phyloP scores from a whole-genome alignment of 2,113 vertebrate genomes.

The Chionis minor region DNA sequence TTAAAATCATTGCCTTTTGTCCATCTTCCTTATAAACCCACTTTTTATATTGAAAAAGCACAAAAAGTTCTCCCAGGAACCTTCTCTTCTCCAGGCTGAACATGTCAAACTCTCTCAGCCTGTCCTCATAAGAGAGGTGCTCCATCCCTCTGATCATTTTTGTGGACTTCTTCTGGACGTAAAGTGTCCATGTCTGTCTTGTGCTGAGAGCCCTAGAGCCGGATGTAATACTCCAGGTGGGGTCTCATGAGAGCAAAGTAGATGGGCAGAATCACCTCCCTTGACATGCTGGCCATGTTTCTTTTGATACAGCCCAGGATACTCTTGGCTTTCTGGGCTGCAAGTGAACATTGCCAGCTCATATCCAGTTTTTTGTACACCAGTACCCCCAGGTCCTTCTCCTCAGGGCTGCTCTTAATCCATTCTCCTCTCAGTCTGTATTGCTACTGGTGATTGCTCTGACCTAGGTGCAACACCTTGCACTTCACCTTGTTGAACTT shows the following conservation, averaged over 20 bases:
- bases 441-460: neutral
- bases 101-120: neutral
- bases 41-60: neutral
- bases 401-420: neutral
- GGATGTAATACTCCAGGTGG: neutral
- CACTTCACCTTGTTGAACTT: neutral
- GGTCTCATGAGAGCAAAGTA: accelerated
- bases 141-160: no score
- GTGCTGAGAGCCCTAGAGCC: neutral
- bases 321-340: neutral
- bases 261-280: neutral
- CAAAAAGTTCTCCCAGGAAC: accelerated
- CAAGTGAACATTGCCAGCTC: accelerated
- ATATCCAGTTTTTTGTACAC: neutral
- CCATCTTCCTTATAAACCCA: neutral
- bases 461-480: neutral
- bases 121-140: neutral
- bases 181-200: neutral
- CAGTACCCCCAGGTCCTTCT: neutral
- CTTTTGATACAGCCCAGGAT: neutral
- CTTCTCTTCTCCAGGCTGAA: neutral
- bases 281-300: accelerated
- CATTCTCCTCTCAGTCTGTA: neutral
- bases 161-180: no score
- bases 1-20: neutral